These are phyloP conservation scores for Mustela nigripes DNA, from an alignment of 2,113 vertebrate species.

Conservation along the genomic window DNA sequence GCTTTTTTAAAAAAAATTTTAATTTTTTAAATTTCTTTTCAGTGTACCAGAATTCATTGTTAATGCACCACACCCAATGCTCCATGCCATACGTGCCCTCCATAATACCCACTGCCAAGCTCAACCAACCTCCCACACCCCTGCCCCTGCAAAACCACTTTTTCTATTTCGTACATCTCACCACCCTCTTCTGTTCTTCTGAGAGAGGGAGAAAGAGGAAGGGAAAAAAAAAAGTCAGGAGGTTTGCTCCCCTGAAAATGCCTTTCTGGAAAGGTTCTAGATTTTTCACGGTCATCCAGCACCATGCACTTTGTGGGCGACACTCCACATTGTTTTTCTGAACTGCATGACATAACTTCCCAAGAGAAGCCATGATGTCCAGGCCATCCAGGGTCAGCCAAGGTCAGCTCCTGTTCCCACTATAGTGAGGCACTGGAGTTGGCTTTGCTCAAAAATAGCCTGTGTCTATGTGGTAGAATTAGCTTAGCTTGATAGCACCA, in stretches of 20 bases:
- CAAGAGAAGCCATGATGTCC: slow-evolving; percentile 45
- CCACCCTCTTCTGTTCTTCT: neutral
- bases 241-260: neutral
- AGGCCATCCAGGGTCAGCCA: slow-evolving; percentile 65
- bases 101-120: too few species aligned
- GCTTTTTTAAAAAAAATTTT: neutral
- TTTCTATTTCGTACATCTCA: neutral
- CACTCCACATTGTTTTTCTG: neutral
- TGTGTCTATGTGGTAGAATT: slow-evolving; percentile 67
- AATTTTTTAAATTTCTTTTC: too few species aligned
- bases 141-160: neutral
- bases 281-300: neutral
- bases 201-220: neutral
- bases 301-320: neutral
- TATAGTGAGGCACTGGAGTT: slow-evolving; percentile 64
- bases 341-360: neutral
- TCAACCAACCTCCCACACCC: too few species aligned
- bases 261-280: neutral
- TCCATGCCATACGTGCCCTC: too few species aligned
- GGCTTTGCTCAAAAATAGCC: slow-evolving; percentile 79
- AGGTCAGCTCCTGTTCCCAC: slow-evolving; percentile 71
- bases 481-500: slow-evolving; percentile 72
- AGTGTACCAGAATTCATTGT: too few species aligned
- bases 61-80: too few species aligned
- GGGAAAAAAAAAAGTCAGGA: neutral